Percentiles rank a stretch among this genome's conserved stretches.
phyloP scores from a whole-genome alignment of 2,888 invertebrate species.

The Sepiola atlantica region DNA sequence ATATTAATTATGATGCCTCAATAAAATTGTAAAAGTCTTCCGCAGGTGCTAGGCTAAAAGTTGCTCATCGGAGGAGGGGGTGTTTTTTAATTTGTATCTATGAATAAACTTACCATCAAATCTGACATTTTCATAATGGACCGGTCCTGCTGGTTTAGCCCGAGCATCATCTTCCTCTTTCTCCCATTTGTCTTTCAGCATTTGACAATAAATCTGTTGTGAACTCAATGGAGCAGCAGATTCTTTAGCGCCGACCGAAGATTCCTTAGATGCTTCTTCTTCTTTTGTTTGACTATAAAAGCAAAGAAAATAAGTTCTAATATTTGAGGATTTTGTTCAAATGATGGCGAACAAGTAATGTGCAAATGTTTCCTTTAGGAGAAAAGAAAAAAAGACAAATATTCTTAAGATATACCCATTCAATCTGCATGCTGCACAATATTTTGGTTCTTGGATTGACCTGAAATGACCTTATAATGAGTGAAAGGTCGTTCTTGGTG shows the following conservation, averaged over 20 bases:
- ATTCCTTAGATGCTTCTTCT: neutral
- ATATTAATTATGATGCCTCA: neutral
- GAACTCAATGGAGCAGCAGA: neutral
- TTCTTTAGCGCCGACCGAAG: neutral
- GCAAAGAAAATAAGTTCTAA: neutral
- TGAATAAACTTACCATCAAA: constrained; percentile 82
- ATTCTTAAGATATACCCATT: too few relatives aligned
- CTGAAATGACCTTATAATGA: too few relatives aligned
- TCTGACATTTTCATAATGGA: constrained; percentile 92
- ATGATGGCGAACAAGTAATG: too few relatives aligned
- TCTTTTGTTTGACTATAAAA: neutral
- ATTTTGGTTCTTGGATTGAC: too few relatives aligned
- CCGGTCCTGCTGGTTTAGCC: constrained; percentile 78
- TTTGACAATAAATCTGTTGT: constrained; percentile 78
- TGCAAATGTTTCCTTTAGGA: too few relatives aligned
- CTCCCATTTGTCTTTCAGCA: constrained; percentile 87
- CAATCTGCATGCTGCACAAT: too few relatives aligned
- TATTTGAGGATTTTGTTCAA: too few relatives aligned
- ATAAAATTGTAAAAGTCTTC: neutral
- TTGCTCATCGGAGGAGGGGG: neutral
- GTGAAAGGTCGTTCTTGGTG: too few relatives aligned
- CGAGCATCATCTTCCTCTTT: constrained; percentile 80
- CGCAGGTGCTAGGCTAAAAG: neutral
- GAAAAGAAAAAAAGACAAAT: too few relatives aligned
- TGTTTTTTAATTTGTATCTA: neutral